Evolutionary conservation across 2,888 invertebrate genomes (phyloP), one percentile per base, ranked within the genome.

Genomic region (Acanthopleura granulata): DNA sequence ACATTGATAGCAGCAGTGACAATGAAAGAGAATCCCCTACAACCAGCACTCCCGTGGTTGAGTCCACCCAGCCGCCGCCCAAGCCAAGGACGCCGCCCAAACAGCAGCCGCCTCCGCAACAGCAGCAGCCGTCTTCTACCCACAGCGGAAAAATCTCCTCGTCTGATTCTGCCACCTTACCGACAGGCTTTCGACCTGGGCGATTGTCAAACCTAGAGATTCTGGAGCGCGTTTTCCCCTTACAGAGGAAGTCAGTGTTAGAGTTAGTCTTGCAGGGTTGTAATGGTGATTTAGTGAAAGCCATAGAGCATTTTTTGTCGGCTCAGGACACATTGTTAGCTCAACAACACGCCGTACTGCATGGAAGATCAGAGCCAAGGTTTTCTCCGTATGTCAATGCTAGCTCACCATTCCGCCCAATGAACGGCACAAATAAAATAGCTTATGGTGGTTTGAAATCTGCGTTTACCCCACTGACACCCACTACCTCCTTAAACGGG

Each of bases 201-300:
- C 72, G 90, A 18, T 95, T 74, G 91, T 95, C 85, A 12, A 90
- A 91, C 15, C 80, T 92, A 70, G 97, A 97, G 84, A 96, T 98
- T 92, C 92, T 98, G 62, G 93, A 94, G 16, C 94, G 96, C 82
- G 92, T 98, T 51, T 98, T 98, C 89, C 97, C 97, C 0, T 84
- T 89, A 62, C 95, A 95, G 84, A 95, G 96, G 85, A 96, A 96
- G 89, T 94, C 96, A 0, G 96, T 97, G 0, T 91, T 98, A 73
- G 97, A 98, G 88, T 91, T 97, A 81, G 96, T 97, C n/a, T 92
- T 98, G 69, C 95, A 96, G 81, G 94, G 97, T 51, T 97, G 97
- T 90, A 96, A 96, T 88, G 95, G 97, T 81, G 97, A 98, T 88
- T 91, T 98, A 72, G 93, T 97, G 18, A 95, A 95, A 83, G 95